A percentile compares a stretch with the other conserved stretches of the same genome.
Evolutionary conservation across 1,140 invertebrate species (phyloP).

Genomic region (Hypsibius dujardini): DNA sequence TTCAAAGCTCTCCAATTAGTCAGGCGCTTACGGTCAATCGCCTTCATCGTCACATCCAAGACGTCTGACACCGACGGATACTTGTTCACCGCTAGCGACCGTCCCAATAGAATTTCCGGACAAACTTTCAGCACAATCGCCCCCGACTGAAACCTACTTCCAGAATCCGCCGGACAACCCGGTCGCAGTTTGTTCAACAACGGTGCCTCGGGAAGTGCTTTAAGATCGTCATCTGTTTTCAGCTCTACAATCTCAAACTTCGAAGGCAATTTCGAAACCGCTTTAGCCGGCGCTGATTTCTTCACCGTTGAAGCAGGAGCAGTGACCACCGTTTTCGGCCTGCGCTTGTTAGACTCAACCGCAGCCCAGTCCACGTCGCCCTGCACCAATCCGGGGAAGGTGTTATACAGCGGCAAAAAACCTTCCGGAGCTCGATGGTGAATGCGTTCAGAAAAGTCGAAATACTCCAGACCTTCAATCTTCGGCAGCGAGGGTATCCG

Average conservation of each 20-base stretch:
- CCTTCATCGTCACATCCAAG: constrained; percentile 3
- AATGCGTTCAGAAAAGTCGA: too few species aligned
- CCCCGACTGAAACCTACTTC: neutral
- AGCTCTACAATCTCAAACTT: neutral
- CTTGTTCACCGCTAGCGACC: neutral
- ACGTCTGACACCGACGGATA: neutral
- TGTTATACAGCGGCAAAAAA: too few species aligned
- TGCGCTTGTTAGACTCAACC: too few species aligned
- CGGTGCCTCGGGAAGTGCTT: neutral
- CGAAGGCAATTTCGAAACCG: too few species aligned
- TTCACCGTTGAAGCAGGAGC: too few species aligned
- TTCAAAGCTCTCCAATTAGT: neutral
- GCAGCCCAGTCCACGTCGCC: too few species aligned
- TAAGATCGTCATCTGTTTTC: constrained; percentile 2
- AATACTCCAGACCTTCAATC: too few species aligned
- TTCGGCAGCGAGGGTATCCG: too few species aligned
- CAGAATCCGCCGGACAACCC: neutral
- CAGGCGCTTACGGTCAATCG: neutral
- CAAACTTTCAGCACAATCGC: neutral
- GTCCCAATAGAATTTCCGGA: neutral
- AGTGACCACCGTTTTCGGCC: too few species aligned
- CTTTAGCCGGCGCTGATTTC: too few species aligned
- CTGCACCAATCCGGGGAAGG: too few species aligned
- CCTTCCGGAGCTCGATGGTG: too few species aligned
- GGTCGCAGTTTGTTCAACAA: constrained; percentile 13